Percentiles rank a stretch among this genome's conserved stretches.
Conservation (phyloP, 2,797 vertebrate species). For the Sardinella longiceps region DNA sequence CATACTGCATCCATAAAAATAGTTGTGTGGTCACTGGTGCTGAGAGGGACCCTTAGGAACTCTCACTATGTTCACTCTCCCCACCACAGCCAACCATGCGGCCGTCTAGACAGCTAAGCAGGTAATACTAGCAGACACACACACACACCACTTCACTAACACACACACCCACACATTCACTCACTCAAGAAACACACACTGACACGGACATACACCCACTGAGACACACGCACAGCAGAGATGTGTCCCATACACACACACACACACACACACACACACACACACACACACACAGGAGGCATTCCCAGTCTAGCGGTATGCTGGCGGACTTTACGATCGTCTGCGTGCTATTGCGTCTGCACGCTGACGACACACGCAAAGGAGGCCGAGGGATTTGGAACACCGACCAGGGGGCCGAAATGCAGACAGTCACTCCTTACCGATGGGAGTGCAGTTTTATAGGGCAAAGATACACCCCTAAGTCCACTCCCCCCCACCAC, state of each 20-base stretch:
- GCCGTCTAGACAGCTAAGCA: conserved; percentile 47
- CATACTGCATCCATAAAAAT: conserved; percentile 44
- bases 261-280: neutral
- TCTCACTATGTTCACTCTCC: conserved; percentile 40
- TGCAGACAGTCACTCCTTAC: conserved; percentile 2
- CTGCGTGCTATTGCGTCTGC: neutral
- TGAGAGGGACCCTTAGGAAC: conserved; percentile 40
- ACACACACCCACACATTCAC: neutral
- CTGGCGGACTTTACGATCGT: conserved; percentile 10
- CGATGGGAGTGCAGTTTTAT: neutral
- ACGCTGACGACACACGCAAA: neutral
- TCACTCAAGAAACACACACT: neutral
- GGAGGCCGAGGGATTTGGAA: neutral
- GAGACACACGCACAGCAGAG: neutral
- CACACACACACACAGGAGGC: neutral
- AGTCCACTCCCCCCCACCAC: neutral
- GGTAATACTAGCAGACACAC: conserved; percentile 38
- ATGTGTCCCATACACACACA: neutral
- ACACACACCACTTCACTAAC: neutral
- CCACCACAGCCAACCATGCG: conserved; percentile 36
- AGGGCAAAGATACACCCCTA: neutral
- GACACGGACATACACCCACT: neutral
- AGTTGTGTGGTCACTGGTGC: conserved; percentile 37
- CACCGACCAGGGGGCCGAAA: neutral
- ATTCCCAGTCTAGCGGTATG: conserved; percentile 1